These are phyloP conservation scores for Stegostoma tigrinum DNA, from an alignment of 2,113 vertebrate genomes.

Conservation along the genomic window DNA sequence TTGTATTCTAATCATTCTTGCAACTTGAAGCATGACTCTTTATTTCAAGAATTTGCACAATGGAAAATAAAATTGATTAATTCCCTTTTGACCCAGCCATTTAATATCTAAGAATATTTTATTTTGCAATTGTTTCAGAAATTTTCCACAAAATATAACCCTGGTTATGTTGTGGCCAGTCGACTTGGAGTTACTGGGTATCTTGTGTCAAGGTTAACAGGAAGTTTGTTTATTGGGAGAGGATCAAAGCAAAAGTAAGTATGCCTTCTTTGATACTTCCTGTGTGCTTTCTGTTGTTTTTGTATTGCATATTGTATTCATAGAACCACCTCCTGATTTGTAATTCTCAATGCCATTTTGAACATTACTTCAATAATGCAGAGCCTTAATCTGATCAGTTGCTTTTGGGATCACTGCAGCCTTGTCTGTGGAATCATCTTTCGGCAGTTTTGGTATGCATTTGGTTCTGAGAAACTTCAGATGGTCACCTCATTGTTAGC, in stretches of 20 bases:
- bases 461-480: too few species aligned
- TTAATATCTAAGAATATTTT: slow-evolving; percentile 39
- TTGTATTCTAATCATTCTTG: not conserved
- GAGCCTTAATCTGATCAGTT: too few species aligned
- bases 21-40: not conserved
- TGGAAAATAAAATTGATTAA: not conserved
- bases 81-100: not conserved
- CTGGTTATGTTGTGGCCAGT: slow-evolving; percentile 87
- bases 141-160: slow-evolving; percentile 93
- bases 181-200: slow-evolving; percentile 88
- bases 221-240: slow-evolving; percentile 94
- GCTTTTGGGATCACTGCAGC: too few species aligned
- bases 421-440: too few species aligned
- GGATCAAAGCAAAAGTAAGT: slow-evolving; percentile 91
- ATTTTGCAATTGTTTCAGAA: slow-evolving; percentile 68
- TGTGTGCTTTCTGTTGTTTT: too few species aligned
- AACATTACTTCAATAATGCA: too few species aligned
- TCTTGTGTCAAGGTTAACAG: slow-evolving; percentile 96
- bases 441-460: too few species aligned
- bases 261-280: not conserved
- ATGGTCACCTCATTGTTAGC: too few species aligned
- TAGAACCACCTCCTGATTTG: too few species aligned
- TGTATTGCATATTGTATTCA: not conserved
- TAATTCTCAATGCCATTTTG: too few species aligned
- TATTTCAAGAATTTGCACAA: not conserved